Evolutionary conservation across 92 coral and sea anemone genomes (phyloP), one percentile per base, ranked within the genome.

Genomic region (Heteractis magnifica): DNA sequence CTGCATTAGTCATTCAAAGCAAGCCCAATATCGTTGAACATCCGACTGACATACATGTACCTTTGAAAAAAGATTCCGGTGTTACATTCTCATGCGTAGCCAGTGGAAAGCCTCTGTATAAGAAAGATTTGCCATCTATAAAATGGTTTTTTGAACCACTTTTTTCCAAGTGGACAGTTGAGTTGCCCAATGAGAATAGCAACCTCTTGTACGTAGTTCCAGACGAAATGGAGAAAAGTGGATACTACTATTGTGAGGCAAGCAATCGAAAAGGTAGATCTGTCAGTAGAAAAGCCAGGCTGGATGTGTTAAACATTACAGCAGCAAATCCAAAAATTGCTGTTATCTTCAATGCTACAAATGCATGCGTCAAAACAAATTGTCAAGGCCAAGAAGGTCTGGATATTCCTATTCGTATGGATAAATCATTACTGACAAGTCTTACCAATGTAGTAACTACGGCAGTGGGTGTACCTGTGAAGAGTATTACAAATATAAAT

Each of bases 221-320:
- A 21, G 88, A 86, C 51, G 81, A 75, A 44, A 56, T 75, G 6
- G 50, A 48, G 11, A 86, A 83, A 51, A 59, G 85, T 8, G 91
- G 91, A n/a, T 75, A 62, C 51, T 88, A 88, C 72, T 88, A 75
- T 64, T 88, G 91, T 76, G 88, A 84, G 51, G 91, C 86, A 5
- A 59, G 59, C 14, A 88, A 79, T 65, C 59, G 49, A 13, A 49
- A 78, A 15, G 91, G 83, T 13, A 41, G 52, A 58, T 83, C 81
- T 34, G 85, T 71, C 5, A 88, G 91, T 41, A 77, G 76, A 41
- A 18, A 76, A 70, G 91, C 79, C 12, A 79, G 85, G 64, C 78
- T 88, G 5, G 88, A 88, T 49, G 77, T 88, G 12, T 72, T 88
- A 7, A 56, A 6, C 12, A 77, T 79, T 48, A 51, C 82, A 6